Conservation (phyloP, 53 echinoderm and acorn worm species). For the Astropecten irregularis region DNA sequence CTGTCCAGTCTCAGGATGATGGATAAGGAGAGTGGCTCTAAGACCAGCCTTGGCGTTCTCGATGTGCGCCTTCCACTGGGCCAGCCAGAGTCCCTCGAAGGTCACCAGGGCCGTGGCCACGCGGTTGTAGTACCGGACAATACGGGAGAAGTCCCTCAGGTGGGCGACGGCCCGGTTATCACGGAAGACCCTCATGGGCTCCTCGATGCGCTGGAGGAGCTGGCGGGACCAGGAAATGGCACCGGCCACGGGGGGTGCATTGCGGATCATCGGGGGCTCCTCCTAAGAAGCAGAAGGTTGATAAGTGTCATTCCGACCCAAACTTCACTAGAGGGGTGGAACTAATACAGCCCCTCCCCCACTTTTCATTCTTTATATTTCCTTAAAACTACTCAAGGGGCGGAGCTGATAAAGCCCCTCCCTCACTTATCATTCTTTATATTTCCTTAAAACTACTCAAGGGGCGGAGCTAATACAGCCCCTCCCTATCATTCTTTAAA, state of each 20-base stretch:
- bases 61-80: slow-evolving; percentile 91
- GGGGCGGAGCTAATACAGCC: too few relatives aligned
- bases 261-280: slow-evolving; percentile 87
- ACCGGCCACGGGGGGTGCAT: slow-evolving; percentile 95
- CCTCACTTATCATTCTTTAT: too few relatives aligned
- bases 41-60: slow-evolving; percentile 91
- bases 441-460: too few relatives aligned
- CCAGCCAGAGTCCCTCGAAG: slow-evolving; percentile 95
- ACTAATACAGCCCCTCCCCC: too few relatives aligned
- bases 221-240: slow-evolving; percentile 98
- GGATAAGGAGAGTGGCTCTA: slow-evolving; percentile 81
- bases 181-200: slow-evolving; percentile 96
- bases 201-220: slow-evolving; percentile 92
- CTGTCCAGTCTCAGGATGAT: slow-evolving; percentile 81
- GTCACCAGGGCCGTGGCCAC: slow-evolving; percentile 96
- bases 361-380: too few relatives aligned
- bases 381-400: too few relatives aligned
- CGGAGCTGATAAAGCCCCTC: too few relatives aligned
- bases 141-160: slow-evolving; percentile 88
- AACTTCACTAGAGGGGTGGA: neutral
- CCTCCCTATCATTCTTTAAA: too few relatives aligned
- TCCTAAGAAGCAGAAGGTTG: slow-evolving; percentile 59
- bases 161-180: slow-evolving; percentile 88
- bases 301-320: neutral
- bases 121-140: slow-evolving; percentile 97